phyloP scores from a whole-genome alignment of 2,113 vertebrate species.

The Xiphophorus couchianus region DNA sequence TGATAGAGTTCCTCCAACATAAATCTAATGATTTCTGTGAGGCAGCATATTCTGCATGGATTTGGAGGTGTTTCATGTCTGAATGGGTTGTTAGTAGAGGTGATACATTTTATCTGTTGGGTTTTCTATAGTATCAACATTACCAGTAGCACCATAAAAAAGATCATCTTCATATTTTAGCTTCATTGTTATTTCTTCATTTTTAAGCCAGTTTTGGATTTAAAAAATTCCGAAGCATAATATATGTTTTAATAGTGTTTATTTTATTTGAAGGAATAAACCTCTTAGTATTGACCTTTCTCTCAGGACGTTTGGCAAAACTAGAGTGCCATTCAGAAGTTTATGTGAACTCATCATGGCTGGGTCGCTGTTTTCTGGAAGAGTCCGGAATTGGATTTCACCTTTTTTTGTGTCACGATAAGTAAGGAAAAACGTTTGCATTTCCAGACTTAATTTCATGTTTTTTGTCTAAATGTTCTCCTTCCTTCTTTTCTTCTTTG shows the following conservation, averaged over 20 bases:
- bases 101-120: background rate
- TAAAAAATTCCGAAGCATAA: too few species aligned
- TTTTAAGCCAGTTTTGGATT: too few species aligned
- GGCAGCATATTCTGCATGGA: constrained; percentile 15
- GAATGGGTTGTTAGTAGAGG: constrained; percentile 14
- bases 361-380: background rate
- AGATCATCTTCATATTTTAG: constrained; percentile 12
- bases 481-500: background rate
- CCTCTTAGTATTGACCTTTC: constrained; percentile 16
- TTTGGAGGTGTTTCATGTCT: constrained; percentile 21
- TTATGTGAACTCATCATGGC: background rate
- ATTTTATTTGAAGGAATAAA: background rate
- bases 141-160: constrained; percentile 16
- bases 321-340: constrained; percentile 26
- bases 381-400: background rate
- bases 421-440: background rate
- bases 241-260: background rate
- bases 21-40: constrained; percentile 24
- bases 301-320: constrained; percentile 59
- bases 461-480: background rate
- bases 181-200: constrained; percentile 7
- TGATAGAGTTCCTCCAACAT: background rate
- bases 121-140: constrained; percentile 5
- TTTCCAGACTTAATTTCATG: background rate
- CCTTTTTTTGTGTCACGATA: too few species aligned